Evolutionary conservation across 2,113 vertebrate species (phyloP).

Genomic region (Ptilonorhynchus violaceus): DNA sequence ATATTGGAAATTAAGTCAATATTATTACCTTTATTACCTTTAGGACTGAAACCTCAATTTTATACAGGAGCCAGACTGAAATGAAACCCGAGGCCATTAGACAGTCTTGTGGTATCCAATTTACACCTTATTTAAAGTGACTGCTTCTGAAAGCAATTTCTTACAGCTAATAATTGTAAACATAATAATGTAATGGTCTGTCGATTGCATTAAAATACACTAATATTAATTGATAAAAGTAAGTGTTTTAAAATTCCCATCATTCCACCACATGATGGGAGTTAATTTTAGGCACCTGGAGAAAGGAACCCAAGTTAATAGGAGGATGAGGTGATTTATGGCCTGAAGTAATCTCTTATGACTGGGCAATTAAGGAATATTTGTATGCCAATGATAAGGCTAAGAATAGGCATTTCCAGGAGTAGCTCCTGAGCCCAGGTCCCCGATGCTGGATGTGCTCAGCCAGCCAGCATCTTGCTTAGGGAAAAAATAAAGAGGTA

Average conservation of each 20-base stretch:
- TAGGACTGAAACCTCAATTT: background rate
- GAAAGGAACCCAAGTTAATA: slow-evolving; percentile 13
- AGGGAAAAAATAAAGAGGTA: background rate
- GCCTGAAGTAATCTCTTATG: slow-evolving; percentile 4
- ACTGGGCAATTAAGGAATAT: slow-evolving; percentile 44
- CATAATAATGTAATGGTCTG: background rate
- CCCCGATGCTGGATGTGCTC: background rate
- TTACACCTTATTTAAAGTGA: slow-evolving; percentile 43
- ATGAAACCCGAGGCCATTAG: background rate
- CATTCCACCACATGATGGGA: background rate
- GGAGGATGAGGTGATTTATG: slow-evolving; percentile 27
- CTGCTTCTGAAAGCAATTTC: slow-evolving; percentile 42
- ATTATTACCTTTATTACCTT: background rate
- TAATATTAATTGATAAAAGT: slow-evolving; percentile 51
- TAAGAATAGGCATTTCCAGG: background rate
- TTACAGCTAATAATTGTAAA: slow-evolving; percentile 48
- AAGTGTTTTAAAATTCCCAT: slow-evolving; percentile 2
- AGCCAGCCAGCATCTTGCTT: background rate
- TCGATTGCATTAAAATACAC: background rate
- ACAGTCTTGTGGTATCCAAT: background rate
- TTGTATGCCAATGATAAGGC: slow-evolving; percentile 13
- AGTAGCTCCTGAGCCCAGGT: background rate
- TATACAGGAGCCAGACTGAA: background rate
- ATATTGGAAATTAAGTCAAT: background rate
- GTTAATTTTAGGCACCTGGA: slow-evolving; percentile 17